Evolutionary conservation across 2,888 invertebrate genomes (phyloP).

Genomic region (Ctenicera cuprea): DNA sequence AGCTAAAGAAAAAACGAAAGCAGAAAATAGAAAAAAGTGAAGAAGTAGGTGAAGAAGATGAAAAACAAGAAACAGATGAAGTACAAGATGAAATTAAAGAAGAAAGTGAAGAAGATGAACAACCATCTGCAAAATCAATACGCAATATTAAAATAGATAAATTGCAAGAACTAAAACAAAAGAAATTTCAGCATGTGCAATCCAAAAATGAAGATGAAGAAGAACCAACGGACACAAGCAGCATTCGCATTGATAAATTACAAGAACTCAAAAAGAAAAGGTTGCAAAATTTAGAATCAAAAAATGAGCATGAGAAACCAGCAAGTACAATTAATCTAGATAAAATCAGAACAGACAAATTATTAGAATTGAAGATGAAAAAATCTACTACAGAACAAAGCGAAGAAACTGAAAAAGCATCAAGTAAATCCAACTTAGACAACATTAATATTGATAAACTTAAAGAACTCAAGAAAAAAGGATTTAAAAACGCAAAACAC

Average conservation of each 20-base stretch:
- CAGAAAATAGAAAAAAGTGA: background rate
- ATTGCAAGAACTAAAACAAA: constrained; percentile 4
- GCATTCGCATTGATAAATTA: background rate
- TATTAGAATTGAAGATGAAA: background rate
- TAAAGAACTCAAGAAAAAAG: too few species aligned
- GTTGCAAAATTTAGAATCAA: background rate
- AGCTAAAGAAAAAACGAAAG: background rate
- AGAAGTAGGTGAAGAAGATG: constrained; percentile 7
- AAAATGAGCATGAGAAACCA: too few species aligned
- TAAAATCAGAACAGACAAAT: background rate
- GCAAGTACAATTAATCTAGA: background rate
- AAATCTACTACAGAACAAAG: background rate
- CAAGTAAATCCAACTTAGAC: background rate
- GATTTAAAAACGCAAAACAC: constrained; percentile 31
- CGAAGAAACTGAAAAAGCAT: background rate
- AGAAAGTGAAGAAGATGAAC: too few species aligned
- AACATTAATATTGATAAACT: constrained; percentile 11
- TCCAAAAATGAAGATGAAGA: too few species aligned
- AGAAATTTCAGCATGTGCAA: background rate
- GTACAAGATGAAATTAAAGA: too few species aligned
- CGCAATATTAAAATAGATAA: constrained; percentile 1
- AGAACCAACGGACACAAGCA: background rate
- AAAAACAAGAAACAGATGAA: constrained; percentile 16
- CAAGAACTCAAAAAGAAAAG: background rate
- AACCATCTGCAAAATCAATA: background rate